Evolutionary conservation across 2,797 vertebrate genomes (phyloP), one percentile per base, ranked within the genome.

Genomic region (Cyprinodon diabolis): DNA sequence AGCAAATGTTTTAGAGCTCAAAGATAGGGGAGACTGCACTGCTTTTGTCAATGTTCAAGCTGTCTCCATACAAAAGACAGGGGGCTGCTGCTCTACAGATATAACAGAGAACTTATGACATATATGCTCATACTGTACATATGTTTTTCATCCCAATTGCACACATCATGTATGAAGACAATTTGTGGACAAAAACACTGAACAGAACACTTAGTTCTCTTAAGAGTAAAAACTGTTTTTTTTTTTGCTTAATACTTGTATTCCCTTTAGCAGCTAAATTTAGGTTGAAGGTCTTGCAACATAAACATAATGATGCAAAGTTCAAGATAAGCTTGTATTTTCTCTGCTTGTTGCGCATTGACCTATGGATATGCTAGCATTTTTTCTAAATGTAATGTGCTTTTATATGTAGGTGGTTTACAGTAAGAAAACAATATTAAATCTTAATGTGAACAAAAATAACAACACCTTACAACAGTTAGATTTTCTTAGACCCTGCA

Each of bases 81-180:
- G 88, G 47, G 52, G 78, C 37, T 60, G 30, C 9, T 62, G 13
- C 52, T 69, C 81, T 10, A 49, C 69, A 40, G 86, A 89, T 62
- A 87, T 92, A 2, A 71, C 93, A 52, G 71, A 94, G 74, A 85
- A 92, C 30, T 93, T 90, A 47, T 94, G 90, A 94, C 69, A 68
- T 73, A 77, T 14, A 76, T 12, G 49, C 68, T 23, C 80, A 73
- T 56, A 48, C 40, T 45, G 54, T 67, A 48, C 47, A 9, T 69
- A 30, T 58, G 66, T 75, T 63, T 58, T 58, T 54, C 10, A 21
- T 15, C 21, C 2, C 30, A 11, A 30, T 23, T 17, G 69, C 71
- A 68, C 37, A 65, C 21, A 47, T 3, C 23, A 11, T 55, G 6
- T 60, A 76, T 43, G 1, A 47, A 68, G 8, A 56, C 5, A 30